These are phyloP conservation scores for Pogonomyrmex californicus DNA, from an alignment of 1,140 invertebrate genomes.

Conservation along the genomic window DNA sequence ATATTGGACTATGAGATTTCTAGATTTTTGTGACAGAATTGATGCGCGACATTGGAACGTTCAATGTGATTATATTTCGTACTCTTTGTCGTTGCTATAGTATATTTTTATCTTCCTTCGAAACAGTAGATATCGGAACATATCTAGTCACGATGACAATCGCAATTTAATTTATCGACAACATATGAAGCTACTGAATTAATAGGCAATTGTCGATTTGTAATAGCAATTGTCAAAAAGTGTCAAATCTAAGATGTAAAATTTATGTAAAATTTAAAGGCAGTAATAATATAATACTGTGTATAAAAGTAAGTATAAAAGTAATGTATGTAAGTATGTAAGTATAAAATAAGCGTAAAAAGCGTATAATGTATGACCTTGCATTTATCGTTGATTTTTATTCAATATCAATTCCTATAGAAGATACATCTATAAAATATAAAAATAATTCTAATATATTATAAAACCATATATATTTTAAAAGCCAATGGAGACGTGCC, in stretches of 20 bases:
- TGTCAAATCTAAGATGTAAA: background rate
- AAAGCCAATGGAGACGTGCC: background rate
- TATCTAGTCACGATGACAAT: background rate
- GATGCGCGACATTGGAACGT: background rate
- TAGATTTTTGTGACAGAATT: background rate
- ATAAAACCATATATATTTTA: background rate
- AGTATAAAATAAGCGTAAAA: background rate
- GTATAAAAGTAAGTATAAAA: no score
- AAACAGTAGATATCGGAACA: slow-evolving; percentile 19
- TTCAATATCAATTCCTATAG: background rate
- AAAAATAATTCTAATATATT: background rate
- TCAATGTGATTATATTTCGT: background rate
- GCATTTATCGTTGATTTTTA: background rate
- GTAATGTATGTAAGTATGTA: no score
- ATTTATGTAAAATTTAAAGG: background rate
- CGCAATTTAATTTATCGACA: slow-evolving; percentile 6
- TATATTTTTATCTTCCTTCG: background rate
- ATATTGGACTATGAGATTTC: background rate
- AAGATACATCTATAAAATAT: no score
- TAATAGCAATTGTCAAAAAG: background rate
- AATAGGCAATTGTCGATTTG: background rate
- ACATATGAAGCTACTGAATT: slow-evolving; percentile 37
- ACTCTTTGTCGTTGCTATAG: background rate
- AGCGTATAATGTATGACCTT: background rate
- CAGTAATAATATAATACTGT: background rate